Conservation (phyloP, 2,113 vertebrate species). For the Athene cunicularia region DNA sequence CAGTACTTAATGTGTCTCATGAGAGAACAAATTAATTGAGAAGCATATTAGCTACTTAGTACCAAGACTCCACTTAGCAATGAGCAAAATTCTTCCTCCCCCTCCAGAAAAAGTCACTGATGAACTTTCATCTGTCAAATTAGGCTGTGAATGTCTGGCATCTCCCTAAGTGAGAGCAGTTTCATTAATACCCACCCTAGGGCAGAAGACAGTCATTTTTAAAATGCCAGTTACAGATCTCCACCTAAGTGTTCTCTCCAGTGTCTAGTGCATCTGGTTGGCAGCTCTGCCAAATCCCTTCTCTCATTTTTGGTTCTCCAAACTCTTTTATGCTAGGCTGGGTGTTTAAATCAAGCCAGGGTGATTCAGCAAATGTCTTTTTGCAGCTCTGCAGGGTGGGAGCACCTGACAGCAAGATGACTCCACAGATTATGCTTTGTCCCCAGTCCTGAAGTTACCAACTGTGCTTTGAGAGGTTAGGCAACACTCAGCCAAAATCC, state of each 20-base stretch:
- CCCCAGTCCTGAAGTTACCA: not conserved
- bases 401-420: constrained; percentile 51
- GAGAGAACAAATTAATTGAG: constrained; percentile 10
- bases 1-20: not conserved
- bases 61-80: not conserved
- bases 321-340: not conserved
- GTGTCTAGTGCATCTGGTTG: not conserved
- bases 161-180: not conserved
- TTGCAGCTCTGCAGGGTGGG: not conserved
- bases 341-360: not conserved
- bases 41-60: not conserved
- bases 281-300: not conserved
- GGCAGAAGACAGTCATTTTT: constrained; percentile 6
- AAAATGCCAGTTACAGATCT: not conserved
- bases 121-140: not conserved
- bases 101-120: not conserved
- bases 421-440: constrained; percentile 6
- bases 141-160: not conserved
- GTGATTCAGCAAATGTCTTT: constrained; percentile 48
- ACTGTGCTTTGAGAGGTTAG: fast-evolving
- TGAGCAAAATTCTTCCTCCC: constrained; percentile 11
- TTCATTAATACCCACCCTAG: constrained; percentile 32
- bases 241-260: not conserved
- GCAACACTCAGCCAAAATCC: not conserved
- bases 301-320: not conserved